phyloP scores from a whole-genome alignment of 2,888 invertebrate species.

The Sipha maydis region DNA sequence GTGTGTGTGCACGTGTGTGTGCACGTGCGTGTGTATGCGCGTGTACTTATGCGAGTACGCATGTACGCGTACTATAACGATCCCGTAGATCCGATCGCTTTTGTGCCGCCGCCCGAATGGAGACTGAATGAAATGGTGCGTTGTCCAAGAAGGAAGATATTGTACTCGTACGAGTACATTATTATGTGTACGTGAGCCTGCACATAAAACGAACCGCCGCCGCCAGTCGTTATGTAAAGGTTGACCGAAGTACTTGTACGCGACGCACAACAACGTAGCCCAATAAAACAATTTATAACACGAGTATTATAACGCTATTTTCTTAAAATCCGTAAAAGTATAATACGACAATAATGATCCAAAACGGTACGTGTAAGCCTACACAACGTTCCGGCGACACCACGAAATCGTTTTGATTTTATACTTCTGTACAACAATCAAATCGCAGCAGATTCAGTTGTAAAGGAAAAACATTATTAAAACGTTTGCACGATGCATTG shows the following conservation, averaged over 20 bases:
- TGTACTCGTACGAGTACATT: neutral
- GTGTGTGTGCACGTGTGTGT: neutral
- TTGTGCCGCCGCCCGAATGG: constrained; percentile 32
- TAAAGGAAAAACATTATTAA: no score
- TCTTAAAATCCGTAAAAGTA: no score
- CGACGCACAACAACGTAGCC: neutral
- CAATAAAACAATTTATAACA: no score
- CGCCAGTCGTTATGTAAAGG: neutral
- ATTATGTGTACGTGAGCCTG: neutral
- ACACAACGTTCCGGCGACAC: no score
- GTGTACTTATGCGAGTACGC: no score
- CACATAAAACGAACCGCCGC: neutral
- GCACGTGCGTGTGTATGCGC: neutral
- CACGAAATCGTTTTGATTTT: no score
- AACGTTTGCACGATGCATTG: no score
- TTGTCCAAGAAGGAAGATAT: neutral
- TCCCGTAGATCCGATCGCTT: constrained; percentile 24
- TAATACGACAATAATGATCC: no score
- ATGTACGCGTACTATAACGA: neutral
- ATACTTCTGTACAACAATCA: no score
- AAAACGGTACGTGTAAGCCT: no score
- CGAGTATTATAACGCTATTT: no score
- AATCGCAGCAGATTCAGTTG: no score
- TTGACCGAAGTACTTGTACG: neutral
- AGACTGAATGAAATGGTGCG: neutral